These are phyloP conservation scores for Zaprionus davidi DNA, from an alignment of 1,140 invertebrate genomes.

Conservation along the genomic window DNA sequence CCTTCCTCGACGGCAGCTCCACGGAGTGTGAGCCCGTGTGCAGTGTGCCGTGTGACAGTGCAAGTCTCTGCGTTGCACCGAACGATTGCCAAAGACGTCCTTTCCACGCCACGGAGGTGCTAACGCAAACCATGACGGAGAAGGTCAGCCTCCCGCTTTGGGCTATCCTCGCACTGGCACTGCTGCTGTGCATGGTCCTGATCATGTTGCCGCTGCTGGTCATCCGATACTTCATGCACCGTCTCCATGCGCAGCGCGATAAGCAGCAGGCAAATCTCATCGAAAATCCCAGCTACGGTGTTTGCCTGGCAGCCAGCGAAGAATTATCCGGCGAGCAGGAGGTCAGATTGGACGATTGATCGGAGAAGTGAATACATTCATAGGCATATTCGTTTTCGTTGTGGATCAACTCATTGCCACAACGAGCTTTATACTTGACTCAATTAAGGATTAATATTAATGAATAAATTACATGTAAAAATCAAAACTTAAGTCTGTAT, in stretches of 20 bases:
- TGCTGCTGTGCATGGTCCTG: constrained; percentile 55
- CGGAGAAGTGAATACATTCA: not conserved
- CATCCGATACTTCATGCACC: constrained; percentile 53
- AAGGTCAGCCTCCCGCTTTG: constrained; percentile 23
- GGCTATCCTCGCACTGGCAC: constrained; percentile 41
- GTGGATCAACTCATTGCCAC: not conserved
- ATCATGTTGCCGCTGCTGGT: constrained; percentile 59
- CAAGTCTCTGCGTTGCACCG: constrained; percentile 43
- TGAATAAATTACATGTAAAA: not conserved
- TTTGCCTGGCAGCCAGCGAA: constrained; percentile 54
- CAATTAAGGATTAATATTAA: not conserved
- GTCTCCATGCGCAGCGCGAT: constrained; percentile 43
- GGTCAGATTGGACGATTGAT: constrained; percentile 28
- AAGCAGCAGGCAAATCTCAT: constrained; percentile 63
- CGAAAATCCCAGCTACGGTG: constrained; percentile 77
- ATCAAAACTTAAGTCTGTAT: too few species aligned
- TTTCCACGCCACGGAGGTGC: not conserved
- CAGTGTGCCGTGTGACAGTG: constrained; percentile 85
- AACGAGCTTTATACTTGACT: too few species aligned
- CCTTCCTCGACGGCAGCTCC: constrained; percentile 81
- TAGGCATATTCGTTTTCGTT: not conserved
- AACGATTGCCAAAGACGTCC: constrained; percentile 31
- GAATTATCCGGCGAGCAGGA: constrained; percentile 47
- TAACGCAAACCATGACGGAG: not conserved
- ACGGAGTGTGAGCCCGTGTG: constrained; percentile 85